phyloP scores from a whole-genome alignment of 2,797 vertebrate species.

The Pyrocephalus nanus region DNA sequence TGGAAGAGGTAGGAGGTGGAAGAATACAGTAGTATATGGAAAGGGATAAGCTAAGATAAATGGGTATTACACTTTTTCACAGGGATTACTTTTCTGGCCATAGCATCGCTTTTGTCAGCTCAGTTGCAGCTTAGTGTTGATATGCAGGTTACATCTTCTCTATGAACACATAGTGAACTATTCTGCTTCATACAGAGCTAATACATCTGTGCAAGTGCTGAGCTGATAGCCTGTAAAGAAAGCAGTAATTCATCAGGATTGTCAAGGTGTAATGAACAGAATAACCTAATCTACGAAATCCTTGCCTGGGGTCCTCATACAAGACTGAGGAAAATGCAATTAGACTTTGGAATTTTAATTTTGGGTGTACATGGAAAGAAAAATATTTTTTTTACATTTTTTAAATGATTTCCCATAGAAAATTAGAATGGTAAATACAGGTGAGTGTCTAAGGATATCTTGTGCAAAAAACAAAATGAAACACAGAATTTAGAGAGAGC shows the following conservation, averaged over 20 bases:
- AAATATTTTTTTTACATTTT: neutral
- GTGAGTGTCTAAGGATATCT: neutral
- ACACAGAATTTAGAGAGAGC: neutral
- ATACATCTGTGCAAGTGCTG: neutral
- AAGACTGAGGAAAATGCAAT: neutral
- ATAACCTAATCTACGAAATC: neutral
- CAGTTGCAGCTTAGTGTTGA: neutral
- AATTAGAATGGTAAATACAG: neutral
- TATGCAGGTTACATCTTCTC: neutral
- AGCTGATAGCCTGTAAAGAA: neutral
- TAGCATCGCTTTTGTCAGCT: neutral
- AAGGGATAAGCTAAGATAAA: neutral
- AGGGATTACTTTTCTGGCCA: neutral
- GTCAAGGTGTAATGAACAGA: neutral
- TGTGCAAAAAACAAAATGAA: neutral
- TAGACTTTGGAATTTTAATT: neutral
- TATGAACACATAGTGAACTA: accelerated
- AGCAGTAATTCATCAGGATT: neutral
- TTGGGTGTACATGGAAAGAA: neutral
- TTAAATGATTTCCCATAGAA: neutral
- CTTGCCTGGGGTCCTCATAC: neutral
- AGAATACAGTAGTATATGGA: neutral
- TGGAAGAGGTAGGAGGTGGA: neutral
- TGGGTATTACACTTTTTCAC: neutral
- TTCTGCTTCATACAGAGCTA: neutral